Base-by-base conservation (phyloP, 2,113 vertebrate species). In the Prietella phreatophila region DNA sequence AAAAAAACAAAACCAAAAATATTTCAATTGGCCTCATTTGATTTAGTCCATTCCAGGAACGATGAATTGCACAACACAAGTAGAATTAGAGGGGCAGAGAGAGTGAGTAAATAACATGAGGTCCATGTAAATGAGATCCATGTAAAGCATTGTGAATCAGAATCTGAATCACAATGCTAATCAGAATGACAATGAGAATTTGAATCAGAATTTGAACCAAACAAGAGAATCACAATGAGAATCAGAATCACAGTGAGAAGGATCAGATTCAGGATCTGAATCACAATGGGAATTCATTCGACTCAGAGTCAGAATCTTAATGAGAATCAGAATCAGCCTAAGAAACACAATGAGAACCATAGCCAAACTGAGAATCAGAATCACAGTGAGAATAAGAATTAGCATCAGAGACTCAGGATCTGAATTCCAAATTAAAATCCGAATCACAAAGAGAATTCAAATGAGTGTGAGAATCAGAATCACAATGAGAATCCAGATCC, bases 21-120 rank as follows among this genome's bases (percentile, higher is more conserved):
- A 55, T 82, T 82, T 82, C 55, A 82, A 82, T 82, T 17, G 56
- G 33, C 20, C 80, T 61, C 56, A 14, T 42, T 61, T 61, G 33
- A 82, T 82, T 82, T 25, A 36, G 79, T 60, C 30, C 55, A 58
- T 60, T 60, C 20, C 79, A 60, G 4, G 30, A 81, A 30, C 53
- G 20, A 4, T 36, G 55, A 60, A 36, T 19, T 11, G 55, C 79
- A 58, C 8, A 25, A 82, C 2, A 36, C 79, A 58, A 25, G 20
- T 20, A 22, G 19, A 75, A 25, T 8, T 4, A 82, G 10, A 58
- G 79, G 19, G 9, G 55, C 55, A 19, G 55, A 60, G 50, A 58
- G 55, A 36, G 9, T 36, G 55, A 25, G 30, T n/a, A 56, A 80
- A 9, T 20, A n/a, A n/a, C 13, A 55, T 15, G 6, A 19, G 27